A percentile compares a stretch with the other conserved stretches of the same genome.
Conservation (phyloP, 2,888 invertebrate genomes). For the Ectemnius cavifrons region DNA sequence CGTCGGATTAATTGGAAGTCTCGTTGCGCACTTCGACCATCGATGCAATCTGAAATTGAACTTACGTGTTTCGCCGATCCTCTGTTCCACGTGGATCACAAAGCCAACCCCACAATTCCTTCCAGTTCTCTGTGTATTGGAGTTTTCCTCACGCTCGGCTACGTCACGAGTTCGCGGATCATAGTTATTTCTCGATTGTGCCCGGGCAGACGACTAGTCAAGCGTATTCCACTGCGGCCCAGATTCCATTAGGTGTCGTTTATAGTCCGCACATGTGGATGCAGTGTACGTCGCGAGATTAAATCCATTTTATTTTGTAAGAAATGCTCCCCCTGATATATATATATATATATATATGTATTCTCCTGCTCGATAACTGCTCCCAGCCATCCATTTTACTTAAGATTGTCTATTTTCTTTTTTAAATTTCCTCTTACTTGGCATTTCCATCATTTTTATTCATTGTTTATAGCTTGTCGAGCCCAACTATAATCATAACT, state of each 20-base stretch:
- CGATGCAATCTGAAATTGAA: neutral
- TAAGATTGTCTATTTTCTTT: too few relatives aligned
- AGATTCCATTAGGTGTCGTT: constrained; percentile 51
- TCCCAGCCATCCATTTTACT: too few relatives aligned
- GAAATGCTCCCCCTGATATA: constrained; percentile 25
- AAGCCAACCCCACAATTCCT: neutral
- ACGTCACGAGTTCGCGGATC: constrained; percentile 24
- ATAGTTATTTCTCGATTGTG: constrained; percentile 44
- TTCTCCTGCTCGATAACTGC: too few relatives aligned
- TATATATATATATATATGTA: too few relatives aligned
- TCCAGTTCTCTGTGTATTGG: neutral
- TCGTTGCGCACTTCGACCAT: neutral
- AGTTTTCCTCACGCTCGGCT: constrained; percentile 36
- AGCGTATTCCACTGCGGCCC: constrained; percentile 39
- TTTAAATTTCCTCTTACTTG: too few relatives aligned
- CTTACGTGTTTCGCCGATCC: neutral
- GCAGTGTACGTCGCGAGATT: constrained; percentile 23
- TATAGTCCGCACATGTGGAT: constrained; percentile 19
- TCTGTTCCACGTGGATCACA: neutral
- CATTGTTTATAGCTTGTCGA: too few relatives aligned
- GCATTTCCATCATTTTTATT: too few relatives aligned
- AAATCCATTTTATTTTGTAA: constrained; percentile 56
- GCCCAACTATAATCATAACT: too few relatives aligned
- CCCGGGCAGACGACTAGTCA: constrained; percentile 27
- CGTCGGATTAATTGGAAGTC: neutral